phyloP scores from a whole-genome alignment of 2,113 vertebrate genomes.

The Notechis scutatus region DNA sequence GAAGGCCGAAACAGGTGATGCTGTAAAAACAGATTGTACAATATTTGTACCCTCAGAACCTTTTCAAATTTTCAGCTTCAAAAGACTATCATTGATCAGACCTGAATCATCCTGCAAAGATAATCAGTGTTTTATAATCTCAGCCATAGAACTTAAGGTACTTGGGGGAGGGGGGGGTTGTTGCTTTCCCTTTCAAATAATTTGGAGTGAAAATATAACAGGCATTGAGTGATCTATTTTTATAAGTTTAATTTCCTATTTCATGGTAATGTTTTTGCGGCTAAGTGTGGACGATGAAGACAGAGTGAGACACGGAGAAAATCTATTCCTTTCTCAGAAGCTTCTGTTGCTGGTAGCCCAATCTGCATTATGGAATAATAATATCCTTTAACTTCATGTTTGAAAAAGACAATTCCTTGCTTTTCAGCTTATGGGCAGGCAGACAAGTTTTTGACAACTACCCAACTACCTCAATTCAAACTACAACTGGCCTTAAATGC shows the following conservation, averaged over 20 bases:
- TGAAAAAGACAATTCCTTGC: background rate
- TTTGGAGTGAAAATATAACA: background rate
- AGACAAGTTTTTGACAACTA: background rate
- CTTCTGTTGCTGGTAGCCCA: background rate
- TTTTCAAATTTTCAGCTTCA: slow-evolving; percentile 22
- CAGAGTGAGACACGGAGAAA: background rate
- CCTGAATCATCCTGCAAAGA: background rate
- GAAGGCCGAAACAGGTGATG: slow-evolving; percentile 14
- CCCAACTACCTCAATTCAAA: too few relatives aligned
- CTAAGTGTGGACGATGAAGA: background rate
- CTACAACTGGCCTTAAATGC: too few relatives aligned
- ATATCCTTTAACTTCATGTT: background rate
- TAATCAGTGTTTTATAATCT: background rate
- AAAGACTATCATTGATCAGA: background rate
- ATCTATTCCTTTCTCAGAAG: background rate
- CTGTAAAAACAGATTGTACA: background rate
- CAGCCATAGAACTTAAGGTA: background rate
- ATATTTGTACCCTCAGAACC: background rate
- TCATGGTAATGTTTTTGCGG: background rate
- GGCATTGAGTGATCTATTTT: background rate
- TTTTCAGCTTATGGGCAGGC: background rate
- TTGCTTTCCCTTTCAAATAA: background rate
- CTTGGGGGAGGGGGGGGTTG: background rate
- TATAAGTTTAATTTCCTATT: background rate
- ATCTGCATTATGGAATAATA: background rate